Evolutionary conservation across 2,888 invertebrate species (phyloP).

Genomic region (Hypomecis punctinalis): DNA sequence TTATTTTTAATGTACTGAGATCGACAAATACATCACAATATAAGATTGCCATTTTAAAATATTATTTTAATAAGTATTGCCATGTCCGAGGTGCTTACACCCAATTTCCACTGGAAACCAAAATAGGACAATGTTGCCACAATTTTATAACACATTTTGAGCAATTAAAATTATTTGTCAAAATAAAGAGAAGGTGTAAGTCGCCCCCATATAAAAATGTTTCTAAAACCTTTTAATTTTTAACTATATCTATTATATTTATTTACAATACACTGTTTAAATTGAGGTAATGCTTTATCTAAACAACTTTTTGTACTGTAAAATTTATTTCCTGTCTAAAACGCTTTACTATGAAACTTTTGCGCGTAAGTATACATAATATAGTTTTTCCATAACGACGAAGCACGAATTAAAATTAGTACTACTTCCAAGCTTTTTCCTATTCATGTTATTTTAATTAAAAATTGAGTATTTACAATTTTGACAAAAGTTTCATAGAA

Average conservation of each 20-base stretch:
- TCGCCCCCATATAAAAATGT: conserved; percentile 67
- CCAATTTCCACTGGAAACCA: conserved; percentile 44
- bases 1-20: conserved; percentile 72
- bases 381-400: too few species aligned
- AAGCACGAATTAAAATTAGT: too few species aligned
- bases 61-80: conserved; percentile 61
- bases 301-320: conserved; percentile 48
- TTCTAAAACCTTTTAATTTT: conserved; percentile 55
- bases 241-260: conserved; percentile 57
- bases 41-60: conserved; percentile 63
- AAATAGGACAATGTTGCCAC: conserved; percentile 33
- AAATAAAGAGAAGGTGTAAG: conserved; percentile 60
- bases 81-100: conserved; percentile 59
- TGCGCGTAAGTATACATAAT: not conserved
- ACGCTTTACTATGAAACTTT: conserved; percentile 27
- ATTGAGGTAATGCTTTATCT: conserved; percentile 68
- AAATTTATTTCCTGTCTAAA: conserved; percentile 43
- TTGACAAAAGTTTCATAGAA: conserved; percentile 25
- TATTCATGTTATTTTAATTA: not conserved
- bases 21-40: conserved; percentile 79
- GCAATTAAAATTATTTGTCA: conserved; percentile 36
- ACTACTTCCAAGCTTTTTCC: not conserved
- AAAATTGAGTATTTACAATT: conserved; percentile 12
- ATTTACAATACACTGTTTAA: conserved; percentile 78
- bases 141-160: conserved; percentile 40